phyloP scores from a whole-genome alignment of 2,888 invertebrate species.

The Calameuta pallipes region DNA sequence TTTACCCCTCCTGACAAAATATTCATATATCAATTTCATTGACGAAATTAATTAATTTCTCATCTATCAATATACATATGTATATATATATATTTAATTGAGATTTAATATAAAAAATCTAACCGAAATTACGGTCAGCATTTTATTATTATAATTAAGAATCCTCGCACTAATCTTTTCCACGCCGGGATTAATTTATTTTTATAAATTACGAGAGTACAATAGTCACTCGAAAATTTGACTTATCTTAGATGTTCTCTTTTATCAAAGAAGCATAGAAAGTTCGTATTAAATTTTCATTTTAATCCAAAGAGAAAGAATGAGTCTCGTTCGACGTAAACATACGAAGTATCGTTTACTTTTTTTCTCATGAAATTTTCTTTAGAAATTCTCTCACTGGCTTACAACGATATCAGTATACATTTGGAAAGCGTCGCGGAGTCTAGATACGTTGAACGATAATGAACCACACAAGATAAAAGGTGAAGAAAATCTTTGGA shows the following conservation, averaged over 20 bases:
- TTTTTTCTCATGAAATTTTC: no score
- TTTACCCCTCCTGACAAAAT: not conserved
- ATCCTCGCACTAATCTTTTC: not conserved
- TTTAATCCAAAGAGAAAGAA: not conserved
- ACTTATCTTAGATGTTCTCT: not conserved
- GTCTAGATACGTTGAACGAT: not conserved
- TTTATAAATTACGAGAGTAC: no score
- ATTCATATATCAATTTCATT: not conserved
- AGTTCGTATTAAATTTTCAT: not conserved
- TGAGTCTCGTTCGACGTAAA: not conserved
- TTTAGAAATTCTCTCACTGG: no score
- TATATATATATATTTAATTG: conserved; percentile 2
- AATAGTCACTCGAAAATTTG: not conserved
- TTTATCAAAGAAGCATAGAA: no score
- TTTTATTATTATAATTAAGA: not conserved
- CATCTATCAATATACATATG: not conserved
- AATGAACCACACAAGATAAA: not conserved
- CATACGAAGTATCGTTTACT: not conserved
- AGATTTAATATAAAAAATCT: not conserved
- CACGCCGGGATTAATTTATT: not conserved
- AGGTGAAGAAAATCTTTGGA: conserved; percentile 42
- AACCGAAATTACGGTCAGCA: not conserved
- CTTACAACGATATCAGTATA: not conserved
- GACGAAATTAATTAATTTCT: not conserved
- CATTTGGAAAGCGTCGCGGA: not conserved